Conservation (phyloP, 2,113 vertebrate genomes). For the Zingel zingel region DNA sequence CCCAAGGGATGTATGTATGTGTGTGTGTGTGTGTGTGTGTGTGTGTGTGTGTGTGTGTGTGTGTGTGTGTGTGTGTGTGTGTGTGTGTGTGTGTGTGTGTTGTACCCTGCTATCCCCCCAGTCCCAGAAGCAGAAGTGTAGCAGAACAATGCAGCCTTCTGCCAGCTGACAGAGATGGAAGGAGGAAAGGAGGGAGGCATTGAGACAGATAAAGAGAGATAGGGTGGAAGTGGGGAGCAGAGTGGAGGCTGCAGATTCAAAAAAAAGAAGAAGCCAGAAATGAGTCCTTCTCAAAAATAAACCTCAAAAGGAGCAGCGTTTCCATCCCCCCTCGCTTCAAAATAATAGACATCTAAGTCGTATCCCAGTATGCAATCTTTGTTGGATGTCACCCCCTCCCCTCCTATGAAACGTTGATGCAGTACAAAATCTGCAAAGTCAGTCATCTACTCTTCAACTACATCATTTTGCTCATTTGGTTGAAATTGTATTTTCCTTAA, state of each 20-base stretch:
- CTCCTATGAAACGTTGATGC: background rate
- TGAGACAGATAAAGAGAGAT: slow-evolving; percentile 19
- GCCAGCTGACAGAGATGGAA: slow-evolving; percentile 64
- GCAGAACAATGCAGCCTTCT: slow-evolving; percentile 72
- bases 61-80: slow-evolving; percentile 29
- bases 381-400: background rate
- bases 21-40: slow-evolving; percentile 35
- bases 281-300: slow-evolving; percentile 67
- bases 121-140: slow-evolving; percentile 66
- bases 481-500: background rate
- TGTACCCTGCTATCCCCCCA: slow-evolving; percentile 14
- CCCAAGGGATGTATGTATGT: slow-evolving; percentile 53
- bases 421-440: no score
- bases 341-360: slow-evolving; percentile 17
- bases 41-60: slow-evolving; percentile 35
- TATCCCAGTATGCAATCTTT: background rate
- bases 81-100: background rate
- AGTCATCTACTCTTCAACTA: background rate
- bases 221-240: background rate
- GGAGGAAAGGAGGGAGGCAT: slow-evolving; percentile 35
- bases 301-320: slow-evolving; percentile 36
- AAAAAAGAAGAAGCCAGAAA: slow-evolving; percentile 1
- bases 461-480: background rate
- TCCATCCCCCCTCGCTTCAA: background rate
- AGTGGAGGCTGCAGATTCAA: slow-evolving; percentile 14